Base-by-base conservation (phyloP, 2,888 invertebrate genomes). In the Eutolmus rufibarbis region DNA sequence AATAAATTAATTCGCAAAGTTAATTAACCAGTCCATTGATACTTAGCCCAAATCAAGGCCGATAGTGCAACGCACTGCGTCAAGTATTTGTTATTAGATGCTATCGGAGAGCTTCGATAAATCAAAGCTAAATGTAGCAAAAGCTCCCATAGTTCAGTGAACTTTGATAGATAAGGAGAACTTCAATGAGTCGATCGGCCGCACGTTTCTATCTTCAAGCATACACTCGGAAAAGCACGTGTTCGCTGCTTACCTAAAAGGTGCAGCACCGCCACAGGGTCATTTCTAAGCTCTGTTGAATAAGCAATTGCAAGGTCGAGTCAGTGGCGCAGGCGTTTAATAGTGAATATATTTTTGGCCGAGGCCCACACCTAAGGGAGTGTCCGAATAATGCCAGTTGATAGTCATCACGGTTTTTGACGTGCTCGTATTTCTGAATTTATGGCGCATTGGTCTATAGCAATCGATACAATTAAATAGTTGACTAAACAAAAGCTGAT, bases 41-140 rank as follows among this genome's bases (percentile, higher is more conserved):
- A 46, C 40, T 46, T 43, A 37, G 40, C 78, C 37, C 78, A 78
- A 78, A 40, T 78, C 43, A 78, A 78, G 78, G 78, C 78, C 78
- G 9, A 43, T 78, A 46, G 37, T 23, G 78, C 40, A 78, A 43
- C 28, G 40, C 23, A 78, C 78, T 43, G 23, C 7, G 78, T n/a
- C 43, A 78, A 43, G 78, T 40, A 40, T 43, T 37, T 78, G 46
- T 40, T 19, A 9, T 78, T 78, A 40, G 43, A 78, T 43, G 23
- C 37, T 34, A 43, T 43, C 23, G 23, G 37, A 23, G 43, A 43
- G 23, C 66, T 66, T 66, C 28, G 66, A 28, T 66, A 28, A 66
- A 28, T 66, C 66, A 66, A 66, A 66, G 28, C 66, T 66, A 28
- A 66, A 9, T 66, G 23, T 28, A 23, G 12, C 28, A 12, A 66